Evolutionary conservation across 30 jellyfish, hydroid and myxozoan species (phyloP).

Genomic region (Hydractinia echinata): DNA sequence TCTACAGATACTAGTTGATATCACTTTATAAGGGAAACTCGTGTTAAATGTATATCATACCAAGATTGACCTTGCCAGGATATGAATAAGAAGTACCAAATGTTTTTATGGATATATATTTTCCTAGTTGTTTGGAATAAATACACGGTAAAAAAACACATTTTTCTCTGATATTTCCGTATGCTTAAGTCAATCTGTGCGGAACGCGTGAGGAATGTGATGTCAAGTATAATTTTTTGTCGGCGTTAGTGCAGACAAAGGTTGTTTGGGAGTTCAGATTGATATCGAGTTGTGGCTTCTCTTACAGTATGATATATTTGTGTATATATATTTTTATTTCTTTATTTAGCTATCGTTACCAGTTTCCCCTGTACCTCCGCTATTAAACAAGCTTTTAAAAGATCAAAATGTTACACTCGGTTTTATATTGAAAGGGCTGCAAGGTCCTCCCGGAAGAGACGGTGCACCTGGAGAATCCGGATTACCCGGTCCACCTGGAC

Average conservation of each 20-base stretch:
- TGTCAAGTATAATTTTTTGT: background rate
- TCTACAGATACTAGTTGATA: too few relatives aligned
- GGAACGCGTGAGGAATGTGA: background rate
- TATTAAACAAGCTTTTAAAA: constrained; percentile 82
- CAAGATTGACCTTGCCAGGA: background rate
- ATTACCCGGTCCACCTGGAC: constrained; percentile 99
- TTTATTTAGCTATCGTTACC: constrained; percentile 90
- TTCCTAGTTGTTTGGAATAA: constrained; percentile 9
- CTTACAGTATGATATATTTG: background rate
- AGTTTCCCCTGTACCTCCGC: constrained; percentile 99
- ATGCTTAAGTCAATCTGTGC: too few relatives aligned
- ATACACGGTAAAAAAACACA: constrained; percentile 1
- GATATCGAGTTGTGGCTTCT: background rate
- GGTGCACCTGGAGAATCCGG: constrained; percentile 99
- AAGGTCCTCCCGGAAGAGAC: constrained; percentile 99
- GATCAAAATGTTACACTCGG: constrained; percentile 99
- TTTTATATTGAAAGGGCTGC: constrained; percentile 92
- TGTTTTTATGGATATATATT: constrained; percentile 16
- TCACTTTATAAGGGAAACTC: background rate
- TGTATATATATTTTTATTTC: background rate
- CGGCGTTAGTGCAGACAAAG: background rate
- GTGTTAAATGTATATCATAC: background rate
- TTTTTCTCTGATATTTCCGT: too few relatives aligned
- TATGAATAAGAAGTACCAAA: constrained; percentile 14
- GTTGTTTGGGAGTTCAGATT: background rate